Percentiles rank a stretch among this genome's conserved stretches.
Evolutionary conservation across 2,797 vertebrate genomes (phyloP).

Genomic region (Clarias fuscus): DNA sequence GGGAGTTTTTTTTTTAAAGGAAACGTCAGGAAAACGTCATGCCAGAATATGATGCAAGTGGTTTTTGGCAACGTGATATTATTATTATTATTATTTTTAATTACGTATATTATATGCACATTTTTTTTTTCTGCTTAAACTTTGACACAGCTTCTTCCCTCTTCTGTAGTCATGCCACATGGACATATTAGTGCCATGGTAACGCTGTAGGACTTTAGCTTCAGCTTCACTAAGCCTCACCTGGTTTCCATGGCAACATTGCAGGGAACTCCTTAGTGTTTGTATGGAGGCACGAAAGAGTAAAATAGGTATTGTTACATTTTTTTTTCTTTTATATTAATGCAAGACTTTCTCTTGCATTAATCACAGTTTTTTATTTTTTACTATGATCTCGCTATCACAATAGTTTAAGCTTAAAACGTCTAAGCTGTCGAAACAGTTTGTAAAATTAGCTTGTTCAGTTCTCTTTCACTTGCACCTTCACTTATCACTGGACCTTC

Average conservation of each 20-base stretch:
- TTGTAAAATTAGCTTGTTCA: neutral
- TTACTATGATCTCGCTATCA: neutral
- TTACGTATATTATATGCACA: neutral
- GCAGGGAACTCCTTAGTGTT: constrained; percentile 1
- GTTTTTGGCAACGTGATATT: neutral
- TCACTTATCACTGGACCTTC: neutral
- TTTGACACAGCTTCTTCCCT: neutral
- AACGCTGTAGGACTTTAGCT: constrained; percentile 29
- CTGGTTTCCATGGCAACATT: constrained; percentile 54
- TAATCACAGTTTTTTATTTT: neutral
- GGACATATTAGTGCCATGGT: neutral
- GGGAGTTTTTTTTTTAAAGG: neutral
- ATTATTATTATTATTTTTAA: neutral
- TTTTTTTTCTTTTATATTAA: neutral
- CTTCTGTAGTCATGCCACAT: neutral
- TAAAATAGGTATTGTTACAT: neutral
- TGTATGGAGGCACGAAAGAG: neutral
- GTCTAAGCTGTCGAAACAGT: neutral
- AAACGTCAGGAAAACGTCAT: neutral
- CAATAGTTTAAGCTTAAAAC: neutral
- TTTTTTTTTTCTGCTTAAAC: neutral
- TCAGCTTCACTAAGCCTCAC: constrained; percentile 29
- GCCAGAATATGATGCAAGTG: neutral
- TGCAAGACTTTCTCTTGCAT: neutral
- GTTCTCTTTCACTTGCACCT: neutral